Evolutionary conservation across 2,113 vertebrate genomes (phyloP), one percentile per base, ranked within the genome.

Genomic region (Loxodonta africana): DNA sequence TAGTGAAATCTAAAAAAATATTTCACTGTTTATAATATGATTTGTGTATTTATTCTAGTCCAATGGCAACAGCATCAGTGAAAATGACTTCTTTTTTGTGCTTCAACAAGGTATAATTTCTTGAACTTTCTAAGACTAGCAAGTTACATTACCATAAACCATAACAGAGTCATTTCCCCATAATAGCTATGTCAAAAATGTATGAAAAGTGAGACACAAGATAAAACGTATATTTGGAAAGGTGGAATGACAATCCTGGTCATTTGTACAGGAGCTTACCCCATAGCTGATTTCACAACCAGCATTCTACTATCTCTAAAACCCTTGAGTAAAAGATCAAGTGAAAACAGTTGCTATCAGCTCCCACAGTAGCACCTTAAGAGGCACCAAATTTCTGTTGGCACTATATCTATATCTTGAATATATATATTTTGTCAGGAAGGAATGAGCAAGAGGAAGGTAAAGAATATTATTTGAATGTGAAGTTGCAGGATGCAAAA

Each of bases 1-100:
- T 95, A 96, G 76, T 74, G 83, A 91, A 96, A 93, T 85, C 82
- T 92, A 91, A 88, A 48, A 97, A 98, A 97, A 23, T 0, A 21
- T 11, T 88, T 97, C 91, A 83, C 46, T 71, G 60, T 96, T 97
- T 96, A 96, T 97, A 97, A 97, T 73, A 94, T 1, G 85, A 95
- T 74, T 91, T 9, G 92, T 95, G 97, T 91, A 95, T 33, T 90
- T 96, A 93, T 96, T 98, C 73, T 33, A 91, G 26, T 28, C 28
- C 0, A 0, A 3, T 74, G 76, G 48, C 0, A 14, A 33, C 12
- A 93, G 1, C 18, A 96, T 83, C 17, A 15, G n/a, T 83, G 44
- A 95, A 94, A 96, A 86, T 41, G 8, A 76, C 0, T 97, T 95
- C 28, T 86, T 96, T 63, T 14, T 94, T 53, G 6, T 25, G 10